Evolutionary conservation across 2,888 invertebrate genomes (phyloP).

Genomic region (Sipha maydis): DNA sequence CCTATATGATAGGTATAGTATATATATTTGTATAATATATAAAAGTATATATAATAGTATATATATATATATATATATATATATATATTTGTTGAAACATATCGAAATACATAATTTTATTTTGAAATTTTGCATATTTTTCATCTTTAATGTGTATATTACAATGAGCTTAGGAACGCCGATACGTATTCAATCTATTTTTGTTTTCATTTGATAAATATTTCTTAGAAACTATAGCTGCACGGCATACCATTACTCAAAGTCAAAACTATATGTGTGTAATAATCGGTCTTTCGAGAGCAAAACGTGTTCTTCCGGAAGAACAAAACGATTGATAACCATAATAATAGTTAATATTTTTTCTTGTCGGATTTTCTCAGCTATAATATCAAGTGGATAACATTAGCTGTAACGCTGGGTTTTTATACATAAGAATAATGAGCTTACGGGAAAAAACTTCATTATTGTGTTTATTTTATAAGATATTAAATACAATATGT

Average conservation of each 20-base stretch:
- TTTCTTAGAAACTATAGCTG: not conserved
- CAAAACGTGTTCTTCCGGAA: constrained; percentile 43
- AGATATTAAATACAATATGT: not conserved
- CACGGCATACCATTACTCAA: constrained; percentile 42
- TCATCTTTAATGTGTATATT: not conserved
- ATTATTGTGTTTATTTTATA: not conserved
- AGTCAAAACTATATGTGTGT: constrained; percentile 58
- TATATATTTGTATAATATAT: no score
- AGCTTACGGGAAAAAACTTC: not conserved
- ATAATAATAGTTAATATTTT: constrained; percentile 47
- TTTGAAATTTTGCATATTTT: not conserved
- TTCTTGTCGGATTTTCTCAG: constrained; percentile 30
- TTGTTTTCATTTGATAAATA: constrained; percentile 24
- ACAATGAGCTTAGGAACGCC: not conserved
- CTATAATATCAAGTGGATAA: constrained; percentile 23
- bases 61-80: no score
- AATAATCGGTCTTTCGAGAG: constrained; percentile 56
- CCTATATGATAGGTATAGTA: no score
- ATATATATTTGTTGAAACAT: no score
- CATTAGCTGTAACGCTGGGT: not conserved
- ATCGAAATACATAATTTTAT: not conserved
- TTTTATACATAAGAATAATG: constrained; percentile 14
- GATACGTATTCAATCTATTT: not conserved
- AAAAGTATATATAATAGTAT: no score
- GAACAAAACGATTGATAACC: constrained; percentile 53